phyloP scores from a whole-genome alignment of 2,113 vertebrate genomes.

The Platanista minor region DNA sequence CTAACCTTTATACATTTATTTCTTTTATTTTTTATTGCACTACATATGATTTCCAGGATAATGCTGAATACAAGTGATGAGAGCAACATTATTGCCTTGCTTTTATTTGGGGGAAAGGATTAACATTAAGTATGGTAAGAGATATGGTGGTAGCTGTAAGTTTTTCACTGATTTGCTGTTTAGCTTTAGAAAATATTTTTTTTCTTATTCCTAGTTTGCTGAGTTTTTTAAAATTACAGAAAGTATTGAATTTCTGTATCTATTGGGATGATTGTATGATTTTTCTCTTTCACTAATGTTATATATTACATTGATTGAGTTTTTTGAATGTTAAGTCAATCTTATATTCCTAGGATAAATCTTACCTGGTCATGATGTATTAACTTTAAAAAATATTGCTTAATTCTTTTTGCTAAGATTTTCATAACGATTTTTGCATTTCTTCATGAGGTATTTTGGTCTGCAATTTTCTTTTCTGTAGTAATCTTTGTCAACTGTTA shows the following conservation, averaged over 20 bases:
- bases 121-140: not conserved
- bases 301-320: not conserved
- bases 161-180: not conserved
- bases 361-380: not conserved
- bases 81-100: not conserved
- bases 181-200: not conserved
- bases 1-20: not conserved
- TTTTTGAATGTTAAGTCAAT: constrained; percentile 3
- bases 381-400: not conserved
- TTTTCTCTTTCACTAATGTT: not conserved
- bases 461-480: not conserved
- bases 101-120: not conserved
- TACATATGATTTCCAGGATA: not conserved
- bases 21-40: not conserved
- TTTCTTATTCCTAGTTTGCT: not conserved
- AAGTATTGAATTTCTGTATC: not conserved
- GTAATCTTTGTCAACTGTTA: not conserved
- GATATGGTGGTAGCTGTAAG: not conserved
- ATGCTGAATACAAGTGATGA: not conserved
- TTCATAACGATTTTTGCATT: not conserved
- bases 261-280: not conserved
- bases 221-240: not conserved
- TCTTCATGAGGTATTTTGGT: not conserved
- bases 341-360: not conserved
- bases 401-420: not conserved